Evolutionary conservation across 2,888 invertebrate genomes (phyloP).

Genomic region (Prenolepis imparis): DNA sequence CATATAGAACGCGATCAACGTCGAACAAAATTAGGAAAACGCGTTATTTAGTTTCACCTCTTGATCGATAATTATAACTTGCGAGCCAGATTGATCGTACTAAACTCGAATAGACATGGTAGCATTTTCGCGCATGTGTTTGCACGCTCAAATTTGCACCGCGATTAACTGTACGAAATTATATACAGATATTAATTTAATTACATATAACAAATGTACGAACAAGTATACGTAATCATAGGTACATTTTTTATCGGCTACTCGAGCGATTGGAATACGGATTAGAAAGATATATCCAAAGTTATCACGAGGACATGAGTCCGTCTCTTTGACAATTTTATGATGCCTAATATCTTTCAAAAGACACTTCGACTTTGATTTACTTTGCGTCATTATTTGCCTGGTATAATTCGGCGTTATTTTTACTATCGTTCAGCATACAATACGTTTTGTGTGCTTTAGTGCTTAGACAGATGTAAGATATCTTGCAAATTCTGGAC

Average conservation of each 20-base stretch:
- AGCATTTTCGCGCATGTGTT: conserved; percentile 12
- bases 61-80: neutral
- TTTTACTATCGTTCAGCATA: neutral
- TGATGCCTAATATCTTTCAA: neutral
- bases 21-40: conserved; percentile 34
- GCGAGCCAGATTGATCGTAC: neutral
- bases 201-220: conserved; percentile 69
- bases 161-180: conserved; percentile 76
- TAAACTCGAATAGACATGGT: conserved; percentile 14
- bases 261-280: conserved; percentile 31
- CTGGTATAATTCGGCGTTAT: neutral
- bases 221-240: conserved; percentile 75
- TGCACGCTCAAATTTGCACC: conserved; percentile 62
- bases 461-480: neutral
- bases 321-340: neutral
- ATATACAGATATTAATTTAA: conserved; percentile 72
- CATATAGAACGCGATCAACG: neutral
- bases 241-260: conserved; percentile 61
- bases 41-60: neutral
- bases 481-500: neutral
- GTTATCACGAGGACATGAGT: neutral
- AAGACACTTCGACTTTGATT: neutral
- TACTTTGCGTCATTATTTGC: neutral
- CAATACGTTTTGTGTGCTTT: neutral
- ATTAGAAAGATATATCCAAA: neutral